Percentiles rank a stretch among this genome's conserved stretches.
These are phyloP conservation scores for Trachurus trachurus DNA, from an alignment of 2,797 vertebrate species.

Conservation along the genomic window DNA sequence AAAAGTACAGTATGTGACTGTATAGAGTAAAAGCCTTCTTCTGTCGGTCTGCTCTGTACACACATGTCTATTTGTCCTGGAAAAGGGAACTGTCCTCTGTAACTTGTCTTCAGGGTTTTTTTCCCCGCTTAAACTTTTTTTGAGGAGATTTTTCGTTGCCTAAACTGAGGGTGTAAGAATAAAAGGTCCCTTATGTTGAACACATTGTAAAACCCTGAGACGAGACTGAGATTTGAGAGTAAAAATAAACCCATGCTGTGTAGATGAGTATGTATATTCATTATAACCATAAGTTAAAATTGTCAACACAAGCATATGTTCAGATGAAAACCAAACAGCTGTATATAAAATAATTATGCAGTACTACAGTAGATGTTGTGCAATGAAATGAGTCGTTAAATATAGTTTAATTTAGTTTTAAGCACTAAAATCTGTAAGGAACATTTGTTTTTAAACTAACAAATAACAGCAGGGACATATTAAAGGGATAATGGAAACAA, in stretches of 20 bases:
- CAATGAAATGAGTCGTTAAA: not conserved
- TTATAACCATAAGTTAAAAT: not conserved
- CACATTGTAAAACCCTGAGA: not conserved
- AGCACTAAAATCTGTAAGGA: not conserved
- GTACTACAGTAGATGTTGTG: not conserved
- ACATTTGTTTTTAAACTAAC: not conserved
- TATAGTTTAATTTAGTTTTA: not conserved
- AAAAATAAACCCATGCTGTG: not conserved
- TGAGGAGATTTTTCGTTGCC: too few relatives aligned
- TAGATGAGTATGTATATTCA: not conserved
- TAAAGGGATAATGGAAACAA: not conserved
- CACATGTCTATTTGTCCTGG: not conserved
- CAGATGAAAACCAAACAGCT: not conserved
- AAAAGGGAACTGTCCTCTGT: not conserved
- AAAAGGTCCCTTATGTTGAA: too few relatives aligned
- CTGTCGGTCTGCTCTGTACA: conserved; percentile 5
- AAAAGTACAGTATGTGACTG: conserved; percentile 4
- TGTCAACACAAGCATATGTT: not conserved
- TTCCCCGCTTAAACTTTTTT: too few relatives aligned
- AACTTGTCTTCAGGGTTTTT: not conserved
- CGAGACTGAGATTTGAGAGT: not conserved
- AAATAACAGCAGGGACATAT: not conserved
- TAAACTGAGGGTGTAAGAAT: too few relatives aligned
- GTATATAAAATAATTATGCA: not conserved
- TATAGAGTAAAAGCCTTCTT: not conserved